These are phyloP conservation scores for Coelopa pilipes DNA, from an alignment of 2,888 invertebrate genomes.

Conservation along the genomic window DNA sequence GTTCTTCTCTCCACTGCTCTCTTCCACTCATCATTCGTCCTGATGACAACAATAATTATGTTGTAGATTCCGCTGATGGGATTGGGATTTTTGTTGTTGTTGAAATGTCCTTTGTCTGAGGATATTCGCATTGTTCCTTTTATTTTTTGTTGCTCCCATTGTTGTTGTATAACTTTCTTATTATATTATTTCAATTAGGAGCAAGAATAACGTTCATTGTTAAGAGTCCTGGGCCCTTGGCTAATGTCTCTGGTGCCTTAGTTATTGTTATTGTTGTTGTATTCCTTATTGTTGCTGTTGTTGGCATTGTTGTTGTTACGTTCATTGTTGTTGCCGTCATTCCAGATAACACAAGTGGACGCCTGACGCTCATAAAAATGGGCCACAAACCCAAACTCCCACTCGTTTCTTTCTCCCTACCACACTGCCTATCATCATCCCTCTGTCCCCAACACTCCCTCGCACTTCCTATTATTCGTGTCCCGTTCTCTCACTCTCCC, in stretches of 20 bases:
- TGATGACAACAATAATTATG: conserved; percentile 13
- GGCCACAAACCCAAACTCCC: background rate
- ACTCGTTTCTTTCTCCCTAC: background rate
- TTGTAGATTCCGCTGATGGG: background rate
- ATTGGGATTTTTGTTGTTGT: background rate
- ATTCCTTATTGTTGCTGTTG: conserved; percentile 49
- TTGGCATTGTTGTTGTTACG: too few relatives aligned
- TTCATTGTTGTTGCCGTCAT: conserved; percentile 44
- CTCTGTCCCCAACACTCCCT: background rate
- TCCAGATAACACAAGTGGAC: conserved; percentile 5
- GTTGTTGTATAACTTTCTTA: conserved; percentile 15
- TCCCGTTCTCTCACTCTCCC: too few relatives aligned
- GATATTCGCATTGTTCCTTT: background rate
- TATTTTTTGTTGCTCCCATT: background rate
- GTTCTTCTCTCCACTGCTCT: background rate
- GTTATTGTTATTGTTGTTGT: background rate
- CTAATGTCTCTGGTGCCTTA: too few relatives aligned
- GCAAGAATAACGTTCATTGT: conserved; percentile 25
- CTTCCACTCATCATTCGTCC: background rate
- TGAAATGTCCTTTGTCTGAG: background rate
- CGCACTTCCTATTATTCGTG: background rate
- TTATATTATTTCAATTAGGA: conserved; percentile 30
- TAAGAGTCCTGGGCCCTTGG: background rate
- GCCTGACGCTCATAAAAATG: background rate
- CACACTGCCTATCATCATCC: too few relatives aligned